Evolutionary conservation across 2,888 invertebrate genomes (phyloP), one percentile per base, ranked within the genome.

Genomic region (Antitype chi): DNA sequence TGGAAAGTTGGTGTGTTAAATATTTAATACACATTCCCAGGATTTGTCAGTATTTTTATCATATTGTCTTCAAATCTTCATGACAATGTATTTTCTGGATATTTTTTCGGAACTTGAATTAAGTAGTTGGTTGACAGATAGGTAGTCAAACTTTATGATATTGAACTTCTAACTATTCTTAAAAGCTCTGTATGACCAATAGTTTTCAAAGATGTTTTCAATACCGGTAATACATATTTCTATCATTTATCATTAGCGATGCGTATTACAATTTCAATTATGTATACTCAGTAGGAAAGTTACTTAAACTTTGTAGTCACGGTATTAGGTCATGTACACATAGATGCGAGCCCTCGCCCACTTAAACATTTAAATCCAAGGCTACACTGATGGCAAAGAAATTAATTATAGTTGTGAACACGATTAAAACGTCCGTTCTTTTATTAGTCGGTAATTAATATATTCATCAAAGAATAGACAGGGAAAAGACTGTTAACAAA

Each of bases 351-450:
- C 68, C 69, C n/a, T 55, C 63, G 32, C 63, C 52, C 32, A 80
- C 68, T 79, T 43, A 59, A 69, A 66, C 25, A 80, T 81, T 81
- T 53, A 62, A 78, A 52, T 49, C n/a, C 68, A 69, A 72, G 80
- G 67, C 47, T 53, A 68, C n/a, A 59, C 38, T 28, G 57, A 53
- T 38, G 53, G 43, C 1, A 17, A 32, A 70, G 17, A 25, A 74
- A 62, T 28, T 38, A 73, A 72, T 62, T 79, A 53, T 1, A n/a
- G 28, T 43, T 17, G 17, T 7, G 7, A 62, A 60, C 53, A 49
- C 53, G 17, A 72, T 25, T 20, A 5, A 80, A 73, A 80, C 9
- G n/a, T 13, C n/a, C 4, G 17, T 28, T 32, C 25, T 53, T 53
- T 52, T 25, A 25, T 38, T 28, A 28, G 0, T 67, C 5, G 5